Evolutionary conservation across 1,140 invertebrate species (phyloP), one percentile per base, ranked within the genome.

Genomic region (Choristoneura fumiferana): DNA sequence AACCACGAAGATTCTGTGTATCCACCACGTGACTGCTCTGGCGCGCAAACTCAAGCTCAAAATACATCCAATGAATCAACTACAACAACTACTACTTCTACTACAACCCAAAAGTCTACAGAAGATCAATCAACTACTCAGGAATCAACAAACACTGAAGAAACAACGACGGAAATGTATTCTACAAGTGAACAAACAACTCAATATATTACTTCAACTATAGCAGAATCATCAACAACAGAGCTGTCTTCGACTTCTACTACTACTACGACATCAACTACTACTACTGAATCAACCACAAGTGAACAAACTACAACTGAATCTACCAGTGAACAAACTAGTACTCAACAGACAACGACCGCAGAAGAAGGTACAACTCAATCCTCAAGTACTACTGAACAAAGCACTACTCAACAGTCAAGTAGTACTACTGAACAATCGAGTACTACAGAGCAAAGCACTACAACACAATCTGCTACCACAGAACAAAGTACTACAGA

Each of bases 1-100:
- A 88, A 87, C 60, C 83, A 83, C 54, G 90, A 89, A 77, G 78
- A 87, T 55, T 88, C 87, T 33, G 84, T 90, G 34, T 84, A 89
- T 77, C 87, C 88, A 14, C 76, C 81, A 37, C 74, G 89, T 4
- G 74, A 85, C 60, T 90, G 87, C 67, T 84, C 69, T 65, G 62
- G 67, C 43, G 58, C 68, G 6, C 63, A 78, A 66, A 62, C 72
- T 45, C 73, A 81, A 71, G 73, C 29, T 62, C 63, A 71, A 69
- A 76, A 74, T 67, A 74, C 18, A 38, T 62, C 58, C 3, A 61
- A 72, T 43, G 57, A 61, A 29, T 22, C 22, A 13, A 53, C 43
- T 53, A 39, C 10, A 57, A 62, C 49, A 55, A 67, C 59, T 58
- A 64, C 62, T 40, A 63, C 54, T 59, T 73, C 67, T 49, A 78